Evolutionary conservation across 1,140 invertebrate species (phyloP).

Genomic region (Zophobas atratus): DNA sequence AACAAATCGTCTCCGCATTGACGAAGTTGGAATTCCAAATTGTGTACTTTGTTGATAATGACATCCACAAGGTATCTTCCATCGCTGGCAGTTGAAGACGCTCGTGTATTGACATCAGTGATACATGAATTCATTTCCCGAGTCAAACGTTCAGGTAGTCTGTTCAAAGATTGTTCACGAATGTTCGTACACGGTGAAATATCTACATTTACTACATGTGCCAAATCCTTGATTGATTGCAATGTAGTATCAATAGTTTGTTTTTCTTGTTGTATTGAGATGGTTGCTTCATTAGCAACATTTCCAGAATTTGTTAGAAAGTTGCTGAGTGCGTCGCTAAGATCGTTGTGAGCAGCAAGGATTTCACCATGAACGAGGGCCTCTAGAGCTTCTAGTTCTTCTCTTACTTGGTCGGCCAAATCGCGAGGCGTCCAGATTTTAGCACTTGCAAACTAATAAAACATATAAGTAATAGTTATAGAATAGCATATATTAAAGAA

Average conservation of each 20-base stretch:
- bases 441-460: not conserved
- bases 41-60: not conserved
- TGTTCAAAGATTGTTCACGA: not conserved
- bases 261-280: not conserved
- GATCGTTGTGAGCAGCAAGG: not conserved
- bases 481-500: not conserved
- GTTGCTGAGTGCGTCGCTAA: not conserved
- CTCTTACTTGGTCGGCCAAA: not conserved
- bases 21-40: not conserved
- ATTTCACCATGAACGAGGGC: not conserved
- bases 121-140: not conserved
- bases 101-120: not conserved
- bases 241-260: not conserved
- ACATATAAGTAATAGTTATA: not conserved
- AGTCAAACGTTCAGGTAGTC: not conserved
- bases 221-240: not conserved
- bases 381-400: not conserved
- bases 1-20: slow-evolving; percentile 4
- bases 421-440: not conserved
- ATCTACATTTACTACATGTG: not conserved
- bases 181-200: not conserved
- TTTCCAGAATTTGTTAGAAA: not conserved
- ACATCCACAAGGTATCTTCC: not conserved
- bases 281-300: not conserved
- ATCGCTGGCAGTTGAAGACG: too few species aligned